Conservation (phyloP, 1,140 invertebrate species). For the Halictus rubicundus region DNA sequence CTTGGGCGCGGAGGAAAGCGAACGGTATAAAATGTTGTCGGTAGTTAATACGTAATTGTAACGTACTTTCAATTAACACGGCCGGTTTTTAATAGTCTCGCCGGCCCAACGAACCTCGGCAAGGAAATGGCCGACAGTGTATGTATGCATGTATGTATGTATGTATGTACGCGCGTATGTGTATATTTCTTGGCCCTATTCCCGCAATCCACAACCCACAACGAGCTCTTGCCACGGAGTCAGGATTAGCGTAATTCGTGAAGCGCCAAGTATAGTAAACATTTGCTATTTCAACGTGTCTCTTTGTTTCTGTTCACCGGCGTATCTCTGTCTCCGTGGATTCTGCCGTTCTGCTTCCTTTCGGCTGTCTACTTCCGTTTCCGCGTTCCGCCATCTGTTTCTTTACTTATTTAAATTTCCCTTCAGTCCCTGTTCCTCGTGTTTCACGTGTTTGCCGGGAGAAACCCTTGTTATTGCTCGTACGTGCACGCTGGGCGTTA, state of each 20-base stretch:
- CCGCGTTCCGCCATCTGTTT: neutral
- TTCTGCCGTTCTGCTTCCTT: neutral
- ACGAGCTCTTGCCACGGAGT: conserved; percentile 31
- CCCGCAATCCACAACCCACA: conserved; percentile 4
- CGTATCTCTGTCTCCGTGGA: neutral
- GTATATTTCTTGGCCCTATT: conserved; percentile 13
- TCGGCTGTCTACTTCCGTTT: neutral
- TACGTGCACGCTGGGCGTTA: too few species aligned
- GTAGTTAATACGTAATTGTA: neutral
- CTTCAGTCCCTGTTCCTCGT: neutral
- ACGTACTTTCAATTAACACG: conserved; percentile 2
- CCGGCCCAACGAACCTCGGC: neutral
- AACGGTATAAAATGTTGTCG: too few species aligned
- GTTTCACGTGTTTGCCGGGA: too few species aligned
- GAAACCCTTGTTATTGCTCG: neutral
- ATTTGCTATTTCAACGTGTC: conserved; percentile 66
- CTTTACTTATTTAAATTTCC: neutral
- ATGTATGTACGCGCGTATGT: too few species aligned
- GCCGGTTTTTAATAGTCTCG: neutral
- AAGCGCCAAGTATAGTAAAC: conserved; percentile 63
- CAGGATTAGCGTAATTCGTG: conserved; percentile 69
- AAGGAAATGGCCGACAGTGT: neutral
- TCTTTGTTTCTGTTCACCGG: conserved; percentile 23
- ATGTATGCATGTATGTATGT: too few species aligned
- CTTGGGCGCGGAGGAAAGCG: too few species aligned